Conservation (phyloP, 2,797 vertebrate genomes). For the Galago senegalensis region DNA sequence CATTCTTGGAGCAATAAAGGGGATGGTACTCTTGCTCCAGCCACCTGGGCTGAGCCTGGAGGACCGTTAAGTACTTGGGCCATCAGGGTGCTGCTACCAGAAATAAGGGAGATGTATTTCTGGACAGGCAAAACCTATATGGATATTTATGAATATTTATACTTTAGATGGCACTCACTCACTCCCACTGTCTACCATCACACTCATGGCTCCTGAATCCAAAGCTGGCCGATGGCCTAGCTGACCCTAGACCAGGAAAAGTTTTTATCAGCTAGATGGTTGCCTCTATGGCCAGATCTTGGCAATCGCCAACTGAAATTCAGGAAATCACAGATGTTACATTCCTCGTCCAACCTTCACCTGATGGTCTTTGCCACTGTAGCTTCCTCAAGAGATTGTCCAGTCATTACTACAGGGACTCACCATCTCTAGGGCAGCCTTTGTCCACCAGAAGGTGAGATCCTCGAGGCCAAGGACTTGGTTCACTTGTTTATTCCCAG, state of each 20-base stretch:
- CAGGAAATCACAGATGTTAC: no score
- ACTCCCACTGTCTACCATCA: rapidly evolving
- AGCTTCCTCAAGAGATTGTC: neutral
- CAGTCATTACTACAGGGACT: rapidly evolving
- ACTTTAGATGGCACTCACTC: rapidly evolving
- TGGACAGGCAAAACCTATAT: neutral
- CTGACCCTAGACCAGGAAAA: neutral
- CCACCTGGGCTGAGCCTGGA: no score
- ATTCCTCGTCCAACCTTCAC: no score
- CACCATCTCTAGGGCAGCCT: rapidly evolving
- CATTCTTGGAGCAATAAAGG: neutral
- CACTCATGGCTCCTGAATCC: no score
- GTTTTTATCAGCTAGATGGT: neutral
- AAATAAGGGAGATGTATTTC: rapidly evolving
- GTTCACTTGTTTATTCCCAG: neutral
- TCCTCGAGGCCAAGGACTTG: no score
- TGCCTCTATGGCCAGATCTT: neutral
- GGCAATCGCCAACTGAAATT: neutral
- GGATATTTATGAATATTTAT: rapidly evolving
- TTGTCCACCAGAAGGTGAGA: neutral
- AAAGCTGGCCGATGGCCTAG: rapidly evolving
- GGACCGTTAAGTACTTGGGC: neutral
- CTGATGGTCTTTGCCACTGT: neutral
- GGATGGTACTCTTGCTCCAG: rapidly evolving
- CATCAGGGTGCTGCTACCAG: rapidly evolving